Evolutionary conservation across 2,113 vertebrate species (phyloP).

Genomic region (Ailuropoda melanoleuca): DNA sequence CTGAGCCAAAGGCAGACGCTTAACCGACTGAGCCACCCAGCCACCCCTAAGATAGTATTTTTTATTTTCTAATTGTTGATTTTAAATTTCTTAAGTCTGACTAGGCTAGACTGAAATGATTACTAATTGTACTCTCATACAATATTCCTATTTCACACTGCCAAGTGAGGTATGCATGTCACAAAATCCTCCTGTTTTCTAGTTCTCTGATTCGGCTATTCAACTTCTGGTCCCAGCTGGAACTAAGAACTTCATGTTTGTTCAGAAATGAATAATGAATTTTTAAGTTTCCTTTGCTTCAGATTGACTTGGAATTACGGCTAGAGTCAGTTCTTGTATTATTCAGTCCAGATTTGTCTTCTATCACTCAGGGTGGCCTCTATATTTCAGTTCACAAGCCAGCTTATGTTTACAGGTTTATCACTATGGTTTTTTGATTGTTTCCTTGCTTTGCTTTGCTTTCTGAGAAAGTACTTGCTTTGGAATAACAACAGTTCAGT

Average conservation of each 20-base stretch:
- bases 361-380: background rate
- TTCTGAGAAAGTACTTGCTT: slow-evolving; percentile 11
- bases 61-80: background rate
- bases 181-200: background rate
- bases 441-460: background rate
- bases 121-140: background rate
- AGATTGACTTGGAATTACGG: background rate
- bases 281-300: background rate
- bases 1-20: too few species aligned
- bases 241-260: slow-evolving; percentile 33
- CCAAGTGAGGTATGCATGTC: background rate
- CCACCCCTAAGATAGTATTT: background rate
- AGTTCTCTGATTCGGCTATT: background rate
- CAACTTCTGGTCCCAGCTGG: slow-evolving; percentile 14
- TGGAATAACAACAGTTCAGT: background rate
- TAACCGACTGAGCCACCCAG: too few species aligned
- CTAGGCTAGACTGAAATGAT: background rate
- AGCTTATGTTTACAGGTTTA: background rate
- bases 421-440: background rate
- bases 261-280: slow-evolving; percentile 23
- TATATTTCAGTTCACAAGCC: background rate
- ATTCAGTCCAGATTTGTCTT: background rate
- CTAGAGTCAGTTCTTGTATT: background rate
- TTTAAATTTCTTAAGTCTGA: background rate
- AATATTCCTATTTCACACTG: background rate